phyloP scores from a whole-genome alignment of 2,113 vertebrate species.

The Chaetops frenatus region DNA sequence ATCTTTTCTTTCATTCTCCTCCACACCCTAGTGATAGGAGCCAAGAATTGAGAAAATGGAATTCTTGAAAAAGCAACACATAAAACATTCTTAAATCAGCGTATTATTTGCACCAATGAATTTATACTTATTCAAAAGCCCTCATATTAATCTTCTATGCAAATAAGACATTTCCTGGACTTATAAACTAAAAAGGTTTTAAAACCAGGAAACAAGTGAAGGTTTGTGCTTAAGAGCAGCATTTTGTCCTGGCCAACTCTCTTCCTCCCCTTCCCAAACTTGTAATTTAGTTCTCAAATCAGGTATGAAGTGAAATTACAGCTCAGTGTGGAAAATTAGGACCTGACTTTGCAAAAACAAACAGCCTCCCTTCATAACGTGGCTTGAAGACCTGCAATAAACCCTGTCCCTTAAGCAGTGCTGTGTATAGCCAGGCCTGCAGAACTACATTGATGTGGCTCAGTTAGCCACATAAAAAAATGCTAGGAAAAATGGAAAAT shows the following conservation, averaged over 20 bases:
- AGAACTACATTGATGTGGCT: not conserved
- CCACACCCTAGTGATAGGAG: not conserved
- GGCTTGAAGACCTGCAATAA: not conserved
- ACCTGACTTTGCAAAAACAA: not conserved
- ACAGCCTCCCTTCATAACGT: not conserved
- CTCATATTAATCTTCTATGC: not conserved
- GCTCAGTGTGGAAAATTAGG: not conserved
- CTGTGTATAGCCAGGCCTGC: not conserved
- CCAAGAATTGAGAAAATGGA: not conserved
- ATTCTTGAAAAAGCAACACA: not conserved
- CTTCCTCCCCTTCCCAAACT: not conserved
- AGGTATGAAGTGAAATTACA: not conserved
- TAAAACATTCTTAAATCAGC: not conserved
- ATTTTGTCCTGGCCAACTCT: not conserved
- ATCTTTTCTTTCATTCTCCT: not conserved
- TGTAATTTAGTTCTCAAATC: not conserved
- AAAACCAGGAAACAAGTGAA: not conserved
- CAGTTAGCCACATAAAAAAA: not conserved
- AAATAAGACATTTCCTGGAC: not conserved
- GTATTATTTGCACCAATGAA: not conserved
- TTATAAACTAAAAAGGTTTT: not conserved
- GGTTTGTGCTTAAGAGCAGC: not conserved
- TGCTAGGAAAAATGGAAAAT: not conserved
- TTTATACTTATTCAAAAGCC: not conserved
- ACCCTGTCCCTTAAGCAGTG: not conserved